A percentile compares a stretch with the other conserved stretches of the same genome.
phyloP scores from a whole-genome alignment of 2,888 invertebrate genomes.

The Rhabditoides inermis region DNA sequence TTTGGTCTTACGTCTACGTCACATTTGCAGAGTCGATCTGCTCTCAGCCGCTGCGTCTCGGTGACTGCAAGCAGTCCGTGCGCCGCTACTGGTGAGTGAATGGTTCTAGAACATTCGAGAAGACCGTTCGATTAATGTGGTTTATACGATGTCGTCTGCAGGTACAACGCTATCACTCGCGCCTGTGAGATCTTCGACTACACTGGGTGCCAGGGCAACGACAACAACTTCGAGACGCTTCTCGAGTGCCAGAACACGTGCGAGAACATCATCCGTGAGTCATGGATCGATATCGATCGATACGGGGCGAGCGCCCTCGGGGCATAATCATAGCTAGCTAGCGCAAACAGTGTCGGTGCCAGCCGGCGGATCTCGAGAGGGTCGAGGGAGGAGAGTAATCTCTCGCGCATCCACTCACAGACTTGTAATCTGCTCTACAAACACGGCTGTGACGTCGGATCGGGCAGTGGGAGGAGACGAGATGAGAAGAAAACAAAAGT shows the following conservation, averaged over 20 bases:
- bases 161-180: slow-evolving; percentile 49
- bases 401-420: too few species aligned
- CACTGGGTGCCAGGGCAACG: slow-evolving; percentile 46
- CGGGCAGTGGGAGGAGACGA: too few species aligned
- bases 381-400: too few species aligned
- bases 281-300: background rate
- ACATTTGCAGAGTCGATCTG: slow-evolving; percentile 47
- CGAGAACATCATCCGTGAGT: slow-evolving; percentile 47
- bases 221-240: slow-evolving; percentile 50
- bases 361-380: too few species aligned
- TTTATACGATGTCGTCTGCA: too few species aligned
- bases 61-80: slow-evolving; percentile 50
- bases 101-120: background rate
- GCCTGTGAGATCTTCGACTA: slow-evolving; percentile 50
- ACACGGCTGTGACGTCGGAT: too few species aligned
- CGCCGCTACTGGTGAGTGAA: slow-evolving; percentile 33
- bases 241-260: slow-evolving; percentile 51
- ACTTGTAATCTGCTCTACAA: too few species aligned
- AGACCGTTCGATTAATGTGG: too few species aligned
- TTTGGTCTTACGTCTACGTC: background rate
- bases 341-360: too few species aligned
- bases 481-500: too few species aligned
- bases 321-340: too few species aligned
- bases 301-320: too few species aligned
- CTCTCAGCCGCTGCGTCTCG: slow-evolving; percentile 50